Percentiles rank a stretch among this genome's conserved stretches.
These are phyloP conservation scores for Ichneumon xanthorius DNA, from an alignment of 2,888 invertebrate genomes.

Conservation along the genomic window DNA sequence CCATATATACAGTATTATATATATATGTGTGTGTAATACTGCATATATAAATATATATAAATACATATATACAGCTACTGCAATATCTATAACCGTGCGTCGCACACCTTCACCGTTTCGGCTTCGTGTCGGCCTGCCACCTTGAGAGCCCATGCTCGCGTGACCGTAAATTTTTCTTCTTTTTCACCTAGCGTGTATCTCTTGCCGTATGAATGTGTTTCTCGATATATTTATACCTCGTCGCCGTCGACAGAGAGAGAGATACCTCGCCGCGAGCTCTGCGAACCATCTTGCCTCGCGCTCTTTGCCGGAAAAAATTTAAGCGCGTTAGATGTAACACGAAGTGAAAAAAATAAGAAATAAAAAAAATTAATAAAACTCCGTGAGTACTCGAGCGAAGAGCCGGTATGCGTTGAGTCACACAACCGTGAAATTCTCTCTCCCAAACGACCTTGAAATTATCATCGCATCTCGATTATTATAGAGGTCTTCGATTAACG, in stretches of 20 bases:
- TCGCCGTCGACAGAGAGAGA: conserved; percentile 46
- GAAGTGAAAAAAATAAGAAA: not conserved
- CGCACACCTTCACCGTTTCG: conserved; percentile 62
- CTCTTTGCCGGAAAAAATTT: conserved; percentile 35
- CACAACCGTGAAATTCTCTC: conserved; percentile 60
- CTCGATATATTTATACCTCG: conserved; percentile 58
- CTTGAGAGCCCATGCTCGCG: conserved; percentile 48
- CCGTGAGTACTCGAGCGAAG: conserved; percentile 53
- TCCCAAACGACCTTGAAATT: conserved; percentile 59
- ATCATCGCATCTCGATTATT: conserved; percentile 26
- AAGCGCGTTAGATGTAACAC: conserved; percentile 36
- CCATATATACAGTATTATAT: conserved; percentile 26
- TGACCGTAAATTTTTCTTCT: conserved; percentile 63
- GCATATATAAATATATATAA: no score
- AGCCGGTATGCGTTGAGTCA: conserved; percentile 44
- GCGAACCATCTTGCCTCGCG: not conserved
- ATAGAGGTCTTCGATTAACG: conserved; percentile 14
- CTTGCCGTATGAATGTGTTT: conserved; percentile 56
- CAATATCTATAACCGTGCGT: conserved; percentile 27
- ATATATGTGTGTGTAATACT: conserved; percentile 11
- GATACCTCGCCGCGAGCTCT: not conserved
- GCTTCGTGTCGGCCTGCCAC: conserved; percentile 59
- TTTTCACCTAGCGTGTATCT: conserved; percentile 42
- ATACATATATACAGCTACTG: not conserved
- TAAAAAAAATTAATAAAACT: not conserved